Evolutionary conservation across 2,113 vertebrate genomes (phyloP), one percentile per base, ranked within the genome.

Genomic region (Dicentrarchus labrax): DNA sequence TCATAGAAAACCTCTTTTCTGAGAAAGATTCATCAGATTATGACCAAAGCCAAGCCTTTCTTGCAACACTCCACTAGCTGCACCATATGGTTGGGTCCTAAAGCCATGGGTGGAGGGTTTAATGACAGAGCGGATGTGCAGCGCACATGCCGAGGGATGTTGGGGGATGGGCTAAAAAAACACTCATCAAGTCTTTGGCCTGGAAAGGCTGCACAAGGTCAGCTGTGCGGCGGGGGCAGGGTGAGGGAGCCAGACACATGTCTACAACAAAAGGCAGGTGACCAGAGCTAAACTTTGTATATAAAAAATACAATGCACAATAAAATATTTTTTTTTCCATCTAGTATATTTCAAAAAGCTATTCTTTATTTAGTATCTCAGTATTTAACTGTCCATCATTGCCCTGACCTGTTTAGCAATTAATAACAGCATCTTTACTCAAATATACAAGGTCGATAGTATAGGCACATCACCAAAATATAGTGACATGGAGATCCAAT

Each of bases 21-120:
- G 84, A 91, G 82, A 91, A 85, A 91, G 75, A 88, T 90, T 92
- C 88, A 91, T 91, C 71, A 91, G 90, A 94, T 93, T 86, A 85
- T 92, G 86, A 86, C 85, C 76, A 92, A 94, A 90, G 86, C 88
- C 78, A 53, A 93, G 90, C 85, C 84, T 87, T 91, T 82, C 87
- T 92, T 90, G 91, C 88, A 91, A 86, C 89, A 93, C 88, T 82
- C 82, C 86, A 90, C 85, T 91, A 94, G 94, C 84, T 80, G 87
- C 82, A 94, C 94, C 91, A 94, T 93, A 94, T 92, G 93, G 90
- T 92, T 95, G 89, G 89, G 89, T 94, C 95, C 96, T 94, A 96
- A 96, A 93, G 89, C 93, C 93, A 89, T 78, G 89, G 86, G 93
- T 94, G 75, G 93, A 95, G 66, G 88, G 83, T 95, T 96, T 95